phyloP scores from a whole-genome alignment of 2,888 invertebrate species.

The Agrotis puta region DNA sequence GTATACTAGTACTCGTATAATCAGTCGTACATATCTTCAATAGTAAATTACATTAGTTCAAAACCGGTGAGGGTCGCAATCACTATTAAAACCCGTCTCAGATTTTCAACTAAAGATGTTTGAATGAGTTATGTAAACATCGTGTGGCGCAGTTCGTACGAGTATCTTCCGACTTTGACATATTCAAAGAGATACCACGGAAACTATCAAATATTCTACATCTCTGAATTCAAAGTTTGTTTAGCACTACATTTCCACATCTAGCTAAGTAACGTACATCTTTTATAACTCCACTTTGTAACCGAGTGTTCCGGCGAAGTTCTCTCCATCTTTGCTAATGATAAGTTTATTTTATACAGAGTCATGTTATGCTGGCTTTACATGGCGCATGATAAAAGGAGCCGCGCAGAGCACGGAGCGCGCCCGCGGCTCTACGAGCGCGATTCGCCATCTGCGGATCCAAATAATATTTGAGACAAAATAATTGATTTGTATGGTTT shows the following conservation, averaged over 20 bases:
- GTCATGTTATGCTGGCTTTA: too few species aligned
- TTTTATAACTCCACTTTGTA: neutral
- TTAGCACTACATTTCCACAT: neutral
- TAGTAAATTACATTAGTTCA: too few species aligned
- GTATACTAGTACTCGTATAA: too few species aligned
- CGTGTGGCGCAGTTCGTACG: neutral
- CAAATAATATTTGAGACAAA: neutral
- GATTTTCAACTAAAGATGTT: neutral
- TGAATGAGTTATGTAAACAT: neutral
- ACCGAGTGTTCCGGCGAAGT: neutral
- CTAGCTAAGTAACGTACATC: neutral
- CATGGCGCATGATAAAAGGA: too few species aligned
- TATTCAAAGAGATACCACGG: neutral
- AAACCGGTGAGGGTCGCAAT: too few species aligned
- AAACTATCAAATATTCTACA: neutral
- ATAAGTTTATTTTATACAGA: too few species aligned
- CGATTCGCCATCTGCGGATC: too few species aligned
- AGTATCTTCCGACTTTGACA: neutral
- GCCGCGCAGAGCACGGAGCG: too few species aligned
- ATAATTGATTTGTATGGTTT: neutral
- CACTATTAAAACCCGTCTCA: neutral
- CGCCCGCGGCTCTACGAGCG: too few species aligned
- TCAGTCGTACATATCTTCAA: too few species aligned
- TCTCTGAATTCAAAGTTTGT: conserved; percentile 3
- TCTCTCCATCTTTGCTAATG: neutral